Percentiles rank a stretch among this genome's conserved stretches.
phyloP scores from a whole-genome alignment of 2,888 invertebrate species.

The Ditula angustiorana region DNA sequence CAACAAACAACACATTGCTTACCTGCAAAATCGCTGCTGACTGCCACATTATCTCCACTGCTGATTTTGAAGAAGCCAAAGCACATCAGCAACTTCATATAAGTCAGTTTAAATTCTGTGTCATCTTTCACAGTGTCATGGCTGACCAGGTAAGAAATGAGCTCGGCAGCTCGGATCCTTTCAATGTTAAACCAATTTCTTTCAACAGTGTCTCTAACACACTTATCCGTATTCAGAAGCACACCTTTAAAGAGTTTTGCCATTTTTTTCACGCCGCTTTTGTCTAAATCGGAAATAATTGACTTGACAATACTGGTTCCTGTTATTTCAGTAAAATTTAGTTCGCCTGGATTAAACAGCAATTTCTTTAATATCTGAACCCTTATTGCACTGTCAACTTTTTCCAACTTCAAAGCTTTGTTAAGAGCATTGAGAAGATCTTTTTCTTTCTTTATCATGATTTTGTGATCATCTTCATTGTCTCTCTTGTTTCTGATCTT shows the following conservation, averaged over 20 bases:
- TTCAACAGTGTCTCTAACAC: conserved; percentile 75
- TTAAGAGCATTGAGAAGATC: conserved; percentile 81
- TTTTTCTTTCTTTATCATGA: conserved; percentile 84
- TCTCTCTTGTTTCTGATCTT: conserved; percentile 83
- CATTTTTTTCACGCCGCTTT: conserved; percentile 87
- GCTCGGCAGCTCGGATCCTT: conserved; percentile 87
- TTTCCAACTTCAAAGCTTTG: conserved; percentile 77
- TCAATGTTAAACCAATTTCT: conserved; percentile 89
- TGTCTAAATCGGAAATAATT: conserved; percentile 86
- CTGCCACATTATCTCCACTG: conserved; percentile 74
- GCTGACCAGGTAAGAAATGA: conserved; percentile 78
- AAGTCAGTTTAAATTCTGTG: conserved; percentile 87
- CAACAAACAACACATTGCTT: too few relatives aligned
- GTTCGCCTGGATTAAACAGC: conserved; percentile 88
- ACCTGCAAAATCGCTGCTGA: conserved; percentile 87
- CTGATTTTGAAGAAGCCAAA: conserved; percentile 87
- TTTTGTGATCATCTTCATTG: conserved; percentile 77
- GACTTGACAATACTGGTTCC: conserved; percentile 87
- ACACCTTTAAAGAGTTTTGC: conserved; percentile 87
- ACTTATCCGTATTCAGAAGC: conserved; percentile 82
- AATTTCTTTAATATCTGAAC: conserved; percentile 87
- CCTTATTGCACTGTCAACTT: conserved; percentile 79
- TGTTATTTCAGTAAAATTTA: conserved; percentile 90
- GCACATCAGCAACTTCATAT: conserved; percentile 88
- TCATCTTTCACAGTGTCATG: conserved; percentile 84